phyloP scores from a whole-genome alignment of 2,888 invertebrate genomes.

The Lepidocyrtinus sp. region DNA sequence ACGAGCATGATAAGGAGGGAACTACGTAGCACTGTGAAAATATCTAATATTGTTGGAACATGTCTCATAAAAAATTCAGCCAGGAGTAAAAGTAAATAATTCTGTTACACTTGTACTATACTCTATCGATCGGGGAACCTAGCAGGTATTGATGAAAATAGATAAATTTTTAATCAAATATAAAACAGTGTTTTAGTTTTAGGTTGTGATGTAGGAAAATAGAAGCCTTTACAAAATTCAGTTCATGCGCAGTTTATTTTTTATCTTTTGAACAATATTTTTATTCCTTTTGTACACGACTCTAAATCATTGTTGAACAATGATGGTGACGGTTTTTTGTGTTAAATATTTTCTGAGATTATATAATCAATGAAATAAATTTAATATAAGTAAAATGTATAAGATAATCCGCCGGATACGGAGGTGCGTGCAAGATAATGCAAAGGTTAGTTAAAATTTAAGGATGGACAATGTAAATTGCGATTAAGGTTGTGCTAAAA shows the following conservation, averaged over 20 bases:
- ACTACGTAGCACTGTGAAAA: no score
- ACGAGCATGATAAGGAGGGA: no score
- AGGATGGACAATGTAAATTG: neutral
- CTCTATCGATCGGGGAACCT: no score
- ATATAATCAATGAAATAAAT: neutral
- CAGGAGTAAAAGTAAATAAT: no score
- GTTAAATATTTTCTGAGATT: neutral
- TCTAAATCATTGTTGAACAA: neutral
- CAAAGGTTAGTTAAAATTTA: neutral
- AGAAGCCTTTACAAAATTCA: neutral
- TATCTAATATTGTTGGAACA: no score
- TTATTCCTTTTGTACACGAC: neutral
- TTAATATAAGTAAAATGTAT: neutral
- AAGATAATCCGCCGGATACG: neutral
- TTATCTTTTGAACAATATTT: neutral
- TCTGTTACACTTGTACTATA: no score
- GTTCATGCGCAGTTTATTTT: neutral
- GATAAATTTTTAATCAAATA: neutral
- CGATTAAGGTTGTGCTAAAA: neutral
- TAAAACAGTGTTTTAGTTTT: no score
- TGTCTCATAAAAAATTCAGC: no score
- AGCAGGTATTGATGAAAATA: no score
- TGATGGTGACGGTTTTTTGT: neutral
- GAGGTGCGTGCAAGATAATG: neutral
- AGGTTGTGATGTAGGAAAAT: no score